A percentile compares a stretch with the other conserved stretches of the same genome.
Conservation (phyloP, 2,113 vertebrate genomes). For the Sylvietta virens region DNA sequence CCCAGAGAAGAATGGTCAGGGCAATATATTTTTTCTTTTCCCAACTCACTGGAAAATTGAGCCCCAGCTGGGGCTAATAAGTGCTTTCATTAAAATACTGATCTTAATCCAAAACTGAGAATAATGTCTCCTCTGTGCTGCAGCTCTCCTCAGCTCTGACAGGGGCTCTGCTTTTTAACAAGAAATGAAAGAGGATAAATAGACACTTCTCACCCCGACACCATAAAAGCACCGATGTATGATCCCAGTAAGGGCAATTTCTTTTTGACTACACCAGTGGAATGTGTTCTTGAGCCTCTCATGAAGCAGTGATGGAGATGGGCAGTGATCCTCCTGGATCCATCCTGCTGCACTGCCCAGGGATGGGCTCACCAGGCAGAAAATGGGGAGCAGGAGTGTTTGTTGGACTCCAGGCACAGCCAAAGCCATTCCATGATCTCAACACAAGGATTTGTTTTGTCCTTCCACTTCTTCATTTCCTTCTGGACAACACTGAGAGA, state of each 20-base stretch:
- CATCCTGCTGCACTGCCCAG: not conserved
- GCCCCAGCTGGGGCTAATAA: slow-evolving; percentile 73
- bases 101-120: slow-evolving; percentile 60
- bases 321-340: not conserved
- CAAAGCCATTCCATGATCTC: not conserved
- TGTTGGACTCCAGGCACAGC: not conserved
- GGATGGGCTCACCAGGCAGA: not conserved
- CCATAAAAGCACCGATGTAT: not conserved
- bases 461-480: not conserved
- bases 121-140: slow-evolving; percentile 72
- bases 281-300: not conserved
- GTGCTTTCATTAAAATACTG: slow-evolving; percentile 70
- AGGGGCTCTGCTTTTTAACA: slow-evolving; percentile 67
- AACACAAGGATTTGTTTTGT: not conserved
- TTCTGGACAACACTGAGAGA: not conserved
- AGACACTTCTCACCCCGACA: slow-evolving; percentile 43
- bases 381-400: not conserved
- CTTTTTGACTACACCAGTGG: not conserved
- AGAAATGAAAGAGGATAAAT: slow-evolving; percentile 60
- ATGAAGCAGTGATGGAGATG: not conserved
- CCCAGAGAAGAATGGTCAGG: slow-evolving; percentile 62
- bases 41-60: slow-evolving; percentile 65
- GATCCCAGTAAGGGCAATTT: not conserved
- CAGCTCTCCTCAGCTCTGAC: slow-evolving; percentile 39
- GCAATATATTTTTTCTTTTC: slow-evolving; percentile 63